A percentile compares a stretch with the other conserved stretches of the same genome.
phyloP scores from a whole-genome alignment of 2,888 invertebrate species.

The Helicoverpa assulta region DNA sequence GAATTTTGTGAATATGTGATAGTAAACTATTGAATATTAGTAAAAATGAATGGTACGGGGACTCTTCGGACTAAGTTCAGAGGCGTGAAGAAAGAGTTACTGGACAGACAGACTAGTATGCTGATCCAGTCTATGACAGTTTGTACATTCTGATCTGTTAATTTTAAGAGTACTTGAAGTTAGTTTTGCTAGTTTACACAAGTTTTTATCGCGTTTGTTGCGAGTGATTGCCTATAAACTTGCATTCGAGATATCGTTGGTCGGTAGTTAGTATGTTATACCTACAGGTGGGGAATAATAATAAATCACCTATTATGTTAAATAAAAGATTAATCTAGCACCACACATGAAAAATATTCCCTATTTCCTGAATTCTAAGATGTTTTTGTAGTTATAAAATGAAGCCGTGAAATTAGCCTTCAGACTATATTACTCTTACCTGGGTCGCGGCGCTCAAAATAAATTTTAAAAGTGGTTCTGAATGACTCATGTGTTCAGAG shows the following conservation, averaged over 20 bases:
- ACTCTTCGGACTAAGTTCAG: constrained; percentile 92
- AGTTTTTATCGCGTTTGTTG: constrained; percentile 7
- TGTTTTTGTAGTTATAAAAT: constrained; percentile 12
- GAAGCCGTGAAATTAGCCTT: not conserved
- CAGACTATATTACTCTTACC: constrained; percentile 26
- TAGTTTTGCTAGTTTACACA: not conserved
- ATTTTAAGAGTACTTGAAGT: not conserved
- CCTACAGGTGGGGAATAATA: not conserved
- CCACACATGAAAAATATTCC: too few species aligned
- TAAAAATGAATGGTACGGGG: constrained; percentile 88
- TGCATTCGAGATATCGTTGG: constrained; percentile 8
- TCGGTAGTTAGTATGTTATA: not conserved
- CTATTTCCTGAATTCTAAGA: not conserved
- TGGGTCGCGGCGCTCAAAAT: constrained; percentile 19
- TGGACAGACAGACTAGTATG: constrained; percentile 93
- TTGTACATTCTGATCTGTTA: constrained; percentile 82
- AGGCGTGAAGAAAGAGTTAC: constrained; percentile 94
- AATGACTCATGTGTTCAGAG: constrained; percentile 52
- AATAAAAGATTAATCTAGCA: too few species aligned
- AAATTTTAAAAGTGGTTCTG: constrained; percentile 39
- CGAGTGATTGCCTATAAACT: constrained; percentile 22
- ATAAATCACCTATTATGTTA: too few species aligned
- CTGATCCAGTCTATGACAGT: constrained; percentile 95
- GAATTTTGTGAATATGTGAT: constrained; percentile 66
- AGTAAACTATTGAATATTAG: constrained; percentile 54